Evolutionary conservation across 2,113 vertebrate genomes (phyloP).

Genomic region (Oophaga pumilio): DNA sequence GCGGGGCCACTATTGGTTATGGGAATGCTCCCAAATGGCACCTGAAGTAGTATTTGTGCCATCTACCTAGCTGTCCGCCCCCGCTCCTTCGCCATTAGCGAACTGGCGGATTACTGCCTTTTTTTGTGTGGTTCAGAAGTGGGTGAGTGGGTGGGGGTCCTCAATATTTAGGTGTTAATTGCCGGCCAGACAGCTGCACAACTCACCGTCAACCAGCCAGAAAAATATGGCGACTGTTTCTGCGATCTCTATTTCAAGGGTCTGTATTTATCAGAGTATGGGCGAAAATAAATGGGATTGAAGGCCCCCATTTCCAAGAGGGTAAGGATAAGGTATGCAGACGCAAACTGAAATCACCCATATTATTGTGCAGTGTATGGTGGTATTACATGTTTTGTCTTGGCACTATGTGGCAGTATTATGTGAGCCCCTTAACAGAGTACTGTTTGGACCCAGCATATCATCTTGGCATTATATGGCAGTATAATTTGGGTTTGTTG

Average conservation of each 20-base stretch:
- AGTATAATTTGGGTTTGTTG: background rate
- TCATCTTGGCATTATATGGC: background rate
- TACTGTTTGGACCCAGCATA: background rate
- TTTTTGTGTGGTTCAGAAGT: background rate
- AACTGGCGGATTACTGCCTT: background rate
- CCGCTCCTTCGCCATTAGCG: background rate
- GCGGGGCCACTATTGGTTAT: constrained; percentile 66
- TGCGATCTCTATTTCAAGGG: background rate
- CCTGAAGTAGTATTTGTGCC: constrained; percentile 47
- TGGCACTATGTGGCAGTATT: background rate
- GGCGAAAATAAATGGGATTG: background rate
- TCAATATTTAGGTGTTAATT: constrained; percentile 32
- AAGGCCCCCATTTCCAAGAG: background rate
- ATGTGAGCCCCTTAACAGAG: background rate
- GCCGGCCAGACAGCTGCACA: constrained; percentile 35
- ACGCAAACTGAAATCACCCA: background rate
- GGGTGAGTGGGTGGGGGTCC: background rate
- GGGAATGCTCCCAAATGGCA: constrained; percentile 78
- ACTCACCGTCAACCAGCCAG: background rate
- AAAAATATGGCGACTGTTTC: background rate
- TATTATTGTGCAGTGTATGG: background rate
- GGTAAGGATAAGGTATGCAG: background rate
- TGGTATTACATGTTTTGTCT: background rate
- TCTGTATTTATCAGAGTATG: background rate
- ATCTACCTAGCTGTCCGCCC: background rate